phyloP scores from a whole-genome alignment of 1,140 invertebrate species.

The Homarus americanus region DNA sequence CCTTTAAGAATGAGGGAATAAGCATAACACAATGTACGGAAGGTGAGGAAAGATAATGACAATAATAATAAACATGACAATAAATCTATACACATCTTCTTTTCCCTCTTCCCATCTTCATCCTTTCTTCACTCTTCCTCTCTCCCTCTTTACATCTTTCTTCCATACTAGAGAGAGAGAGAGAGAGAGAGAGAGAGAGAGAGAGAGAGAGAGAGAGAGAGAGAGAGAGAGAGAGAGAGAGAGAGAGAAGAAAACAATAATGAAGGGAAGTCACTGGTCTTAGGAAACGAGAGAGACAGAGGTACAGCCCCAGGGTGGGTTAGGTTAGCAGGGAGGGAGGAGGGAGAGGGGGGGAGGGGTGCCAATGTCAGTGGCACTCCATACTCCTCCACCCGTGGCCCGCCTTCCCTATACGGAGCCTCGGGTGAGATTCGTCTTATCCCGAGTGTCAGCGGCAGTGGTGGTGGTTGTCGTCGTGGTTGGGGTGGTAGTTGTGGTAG shows the following conservation, averaged over 20 bases:
- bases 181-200: neutral
- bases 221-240: slow-evolving; percentile 10
- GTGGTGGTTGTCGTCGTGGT: too few relatives aligned
- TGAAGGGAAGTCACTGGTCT: neutral
- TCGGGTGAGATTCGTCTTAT: too few relatives aligned
- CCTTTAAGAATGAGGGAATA: too few relatives aligned
- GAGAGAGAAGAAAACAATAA: neutral
- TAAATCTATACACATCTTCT: neutral
- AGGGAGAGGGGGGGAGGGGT: too few relatives aligned
- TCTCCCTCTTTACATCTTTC: neutral
- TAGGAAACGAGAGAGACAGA: too few relatives aligned
- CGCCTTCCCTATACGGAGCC: too few relatives aligned
- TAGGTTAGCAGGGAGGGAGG: too few relatives aligned
- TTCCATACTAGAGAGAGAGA: neutral
- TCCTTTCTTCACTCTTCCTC: neutral
- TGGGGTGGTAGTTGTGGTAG: neutral
- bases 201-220: slow-evolving; percentile 27
- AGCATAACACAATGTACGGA: too few relatives aligned
- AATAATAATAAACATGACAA: too few relatives aligned
- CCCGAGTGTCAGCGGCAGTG: too few relatives aligned
- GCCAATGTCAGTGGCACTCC: neutral
- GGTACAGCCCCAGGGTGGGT: too few relatives aligned
- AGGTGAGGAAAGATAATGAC: too few relatives aligned
- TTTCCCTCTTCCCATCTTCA: neutral
- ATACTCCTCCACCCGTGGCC: neutral